These are phyloP conservation scores for Nematolebias whitei DNA, from an alignment of 2,113 vertebrate genomes.

Conservation along the genomic window DNA sequence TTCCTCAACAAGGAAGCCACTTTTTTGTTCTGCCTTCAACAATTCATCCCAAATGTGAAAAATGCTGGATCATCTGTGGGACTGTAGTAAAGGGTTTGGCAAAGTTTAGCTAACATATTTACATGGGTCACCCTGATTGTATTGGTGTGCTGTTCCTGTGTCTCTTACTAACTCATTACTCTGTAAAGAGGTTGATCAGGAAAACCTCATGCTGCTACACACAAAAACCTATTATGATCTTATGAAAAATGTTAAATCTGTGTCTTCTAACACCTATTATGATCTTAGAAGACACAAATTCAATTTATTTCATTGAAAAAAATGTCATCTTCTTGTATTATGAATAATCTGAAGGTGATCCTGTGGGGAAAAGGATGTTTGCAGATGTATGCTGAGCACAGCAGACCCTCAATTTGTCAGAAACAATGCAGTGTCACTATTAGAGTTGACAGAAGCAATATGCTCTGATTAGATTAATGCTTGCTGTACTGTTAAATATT, in stretches of 20 bases:
- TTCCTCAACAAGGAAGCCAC: no score
- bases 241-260: no score
- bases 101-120: neutral
- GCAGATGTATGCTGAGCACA: slow-evolving; percentile 45
- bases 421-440: slow-evolving; percentile 25
- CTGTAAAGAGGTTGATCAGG: neutral
- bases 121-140: neutral
- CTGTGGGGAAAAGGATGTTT: slow-evolving; percentile 29
- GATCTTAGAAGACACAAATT: slow-evolving; percentile 7
- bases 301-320: slow-evolving; percentile 9
- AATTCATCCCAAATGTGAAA: no score
- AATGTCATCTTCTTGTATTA: slow-evolving; percentile 25
- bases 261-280: no score
- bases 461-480: slow-evolving; percentile 34
- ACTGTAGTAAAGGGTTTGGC: neutral
- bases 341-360: slow-evolving; percentile 37
- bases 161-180: neutral
- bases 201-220: neutral
- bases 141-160: neutral
- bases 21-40: no score
- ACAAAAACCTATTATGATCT: slow-evolving; percentile 1
- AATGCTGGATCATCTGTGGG: neutral
- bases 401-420: slow-evolving; percentile 38
- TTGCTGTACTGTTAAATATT: slow-evolving; percentile 8
- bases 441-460: slow-evolving; percentile 31